Conservation (phyloP, 2,797 vertebrate species). For the Tamandua tetradactyla region DNA sequence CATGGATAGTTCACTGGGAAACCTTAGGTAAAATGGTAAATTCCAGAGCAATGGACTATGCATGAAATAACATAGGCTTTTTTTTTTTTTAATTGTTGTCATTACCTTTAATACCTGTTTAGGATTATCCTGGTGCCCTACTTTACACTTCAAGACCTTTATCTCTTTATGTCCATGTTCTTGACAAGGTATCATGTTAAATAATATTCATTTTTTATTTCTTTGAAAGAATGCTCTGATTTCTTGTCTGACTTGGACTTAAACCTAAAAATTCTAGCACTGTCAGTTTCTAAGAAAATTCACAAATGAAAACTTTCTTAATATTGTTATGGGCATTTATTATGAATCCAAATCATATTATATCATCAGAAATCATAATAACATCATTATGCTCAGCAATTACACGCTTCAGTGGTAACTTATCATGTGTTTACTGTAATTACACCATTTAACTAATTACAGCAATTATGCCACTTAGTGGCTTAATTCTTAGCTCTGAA, state of each 20-base stretch:
- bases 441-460: constrained; percentile 68
- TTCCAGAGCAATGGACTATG: not conserved
- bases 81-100: not conserved
- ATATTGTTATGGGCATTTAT: constrained; percentile 36
- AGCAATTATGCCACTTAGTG: constrained; percentile 48
- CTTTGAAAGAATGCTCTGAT: not conserved
- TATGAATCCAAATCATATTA: constrained; percentile 32
- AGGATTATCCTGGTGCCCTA: not conserved
- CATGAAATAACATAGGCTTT: not conserved
- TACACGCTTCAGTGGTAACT: constrained; percentile 14
- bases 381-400: constrained; percentile 48
- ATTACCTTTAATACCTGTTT: not conserved
- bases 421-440: constrained; percentile 66
- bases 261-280: not conserved
- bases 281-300: not conserved
- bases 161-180: not conserved
- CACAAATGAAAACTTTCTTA: constrained; percentile 16
- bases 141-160: not conserved
- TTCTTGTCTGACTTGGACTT: not conserved
- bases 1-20: not conserved
- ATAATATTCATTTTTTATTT: not conserved
- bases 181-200: not conserved
- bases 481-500: constrained; percentile 60
- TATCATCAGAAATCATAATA: constrained; percentile 48
- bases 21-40: not conserved